phyloP scores from a whole-genome alignment of 2,113 vertebrate species.

The Calyptommatus sinebrachiatus region DNA sequence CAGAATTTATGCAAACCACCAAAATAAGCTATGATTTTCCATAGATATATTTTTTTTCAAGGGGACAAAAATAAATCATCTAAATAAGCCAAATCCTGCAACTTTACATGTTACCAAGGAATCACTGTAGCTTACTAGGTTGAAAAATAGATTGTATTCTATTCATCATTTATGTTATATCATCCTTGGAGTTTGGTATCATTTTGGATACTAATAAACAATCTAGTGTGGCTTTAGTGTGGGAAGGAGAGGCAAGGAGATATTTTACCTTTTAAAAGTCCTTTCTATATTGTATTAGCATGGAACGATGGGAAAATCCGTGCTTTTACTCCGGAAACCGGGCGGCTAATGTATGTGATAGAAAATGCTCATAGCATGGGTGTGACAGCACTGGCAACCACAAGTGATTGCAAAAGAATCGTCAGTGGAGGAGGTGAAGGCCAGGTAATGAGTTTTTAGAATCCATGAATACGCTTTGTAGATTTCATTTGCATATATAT shows the following conservation, averaged over 20 bases:
- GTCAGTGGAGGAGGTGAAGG: constrained; percentile 88
- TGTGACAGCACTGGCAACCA: constrained; percentile 79
- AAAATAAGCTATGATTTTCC: neutral
- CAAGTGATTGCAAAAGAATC: constrained; percentile 78
- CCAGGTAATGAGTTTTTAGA: constrained; percentile 67
- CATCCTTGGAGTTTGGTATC: constrained; percentile 1
- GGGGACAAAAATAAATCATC: too few relatives aligned
- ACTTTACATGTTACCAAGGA: rapidly evolving
- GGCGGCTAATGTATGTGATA: constrained; percentile 72
- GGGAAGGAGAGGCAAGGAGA: neutral
- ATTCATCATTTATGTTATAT: neutral
- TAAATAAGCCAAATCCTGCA: neutral
- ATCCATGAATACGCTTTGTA: neutral
- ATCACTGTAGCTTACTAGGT: neutral
- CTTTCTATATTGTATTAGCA: constrained; percentile 61
- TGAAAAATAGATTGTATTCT: neutral
- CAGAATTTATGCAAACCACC: neutral
- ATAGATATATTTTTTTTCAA: neutral
- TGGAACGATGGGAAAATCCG: constrained; percentile 88
- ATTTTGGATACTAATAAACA: neutral
- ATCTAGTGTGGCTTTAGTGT: neutral
- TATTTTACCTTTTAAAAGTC: neutral
- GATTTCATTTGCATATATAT: neutral
- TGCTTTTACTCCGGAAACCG: constrained; percentile 80
- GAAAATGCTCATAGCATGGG: constrained; percentile 79